Evolutionary conservation across 2,888 invertebrate genomes (phyloP), one percentile per base, ranked within the genome.

Genomic region (Diaphora mendica): DNA sequence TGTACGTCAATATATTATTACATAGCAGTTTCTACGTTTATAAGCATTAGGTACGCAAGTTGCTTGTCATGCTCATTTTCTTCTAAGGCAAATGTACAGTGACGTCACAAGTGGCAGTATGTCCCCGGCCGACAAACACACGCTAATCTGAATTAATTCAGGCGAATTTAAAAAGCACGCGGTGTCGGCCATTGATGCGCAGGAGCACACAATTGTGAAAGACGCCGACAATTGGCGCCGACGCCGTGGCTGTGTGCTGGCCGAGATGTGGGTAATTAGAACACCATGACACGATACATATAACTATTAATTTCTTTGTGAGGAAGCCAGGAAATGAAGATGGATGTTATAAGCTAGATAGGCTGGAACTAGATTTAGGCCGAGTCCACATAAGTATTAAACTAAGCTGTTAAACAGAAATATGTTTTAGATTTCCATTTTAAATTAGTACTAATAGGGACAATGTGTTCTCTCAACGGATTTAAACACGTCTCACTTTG

Each of bases 161-260:
- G 72, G 66, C 68, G 66, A 71, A 81, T 82, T 78, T 82, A 84
- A 79, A 83, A 75, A 69, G 67, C 59, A 72, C 64, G 77, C 73
- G 76, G 64, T 77, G 78, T 75, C 74, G 76, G 77, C 39, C 64
- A 73, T 76, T 80, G 78, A 79, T 82, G 82, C 79, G 80, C 83
- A 68, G 79, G 73, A 77, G 78, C 81, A 82, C 68, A 70, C 84
- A 87, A 87, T 88, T 87, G 86, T 82, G 85, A 88, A 89, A 88
- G 87, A 82, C 71, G 88, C 88, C 88, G 88, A 79, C 89, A 89
- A 87, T 88, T 88, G 85, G 74, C 81, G 83, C 84, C 79, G 88
- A 84, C 86, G 86, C 79, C 82, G 78, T 75, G 80, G 77, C 78
- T 81, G 77, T 79, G 78, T 79, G 78, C 64, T 79, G 42, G 30